These are phyloP conservation scores for Cynodonichthys magdalenae DNA, from an alignment of 2,797 vertebrate genomes.

Conservation along the genomic window DNA sequence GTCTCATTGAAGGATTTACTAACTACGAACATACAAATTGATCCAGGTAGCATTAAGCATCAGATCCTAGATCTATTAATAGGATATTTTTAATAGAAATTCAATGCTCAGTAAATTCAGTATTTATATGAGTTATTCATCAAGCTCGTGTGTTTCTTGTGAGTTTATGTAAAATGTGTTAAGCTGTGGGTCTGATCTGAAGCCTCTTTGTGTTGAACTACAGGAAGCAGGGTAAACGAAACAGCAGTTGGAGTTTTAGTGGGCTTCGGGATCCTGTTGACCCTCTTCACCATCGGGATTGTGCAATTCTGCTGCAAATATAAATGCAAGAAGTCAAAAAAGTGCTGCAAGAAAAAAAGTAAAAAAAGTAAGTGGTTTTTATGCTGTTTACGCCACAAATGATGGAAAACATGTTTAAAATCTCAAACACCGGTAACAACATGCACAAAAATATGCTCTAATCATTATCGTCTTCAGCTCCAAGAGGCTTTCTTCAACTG, in stretches of 20 bases:
- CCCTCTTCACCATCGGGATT: constrained; percentile 75
- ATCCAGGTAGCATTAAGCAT: constrained; percentile 16
- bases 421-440: no score
- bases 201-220: constrained; percentile 6
- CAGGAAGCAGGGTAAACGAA: constrained; percentile 63
- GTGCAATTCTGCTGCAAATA: constrained; percentile 73
- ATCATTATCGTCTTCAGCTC: no score
- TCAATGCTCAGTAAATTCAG: neutral
- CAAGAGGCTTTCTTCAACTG: no score
- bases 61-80: constrained; percentile 9
- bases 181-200: neutral
- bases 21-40: constrained; percentile 15
- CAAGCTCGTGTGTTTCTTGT: neutral
- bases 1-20: constrained; percentile 32
- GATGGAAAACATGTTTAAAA: no score
- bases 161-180: constrained; percentile 5
- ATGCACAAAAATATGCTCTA: no score
- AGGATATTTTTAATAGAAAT: constrained; percentile 7
- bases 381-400: neutral
- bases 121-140: neutral
- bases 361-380: constrained; percentile 9
- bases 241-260: constrained; percentile 65
- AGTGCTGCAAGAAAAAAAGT: constrained; percentile 72
- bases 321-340: constrained; percentile 69
- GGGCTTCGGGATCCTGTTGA: constrained; percentile 68